These are phyloP conservation scores for Mimumesa dahlbomi DNA, from an alignment of 2,888 invertebrate species.

Conservation along the genomic window DNA sequence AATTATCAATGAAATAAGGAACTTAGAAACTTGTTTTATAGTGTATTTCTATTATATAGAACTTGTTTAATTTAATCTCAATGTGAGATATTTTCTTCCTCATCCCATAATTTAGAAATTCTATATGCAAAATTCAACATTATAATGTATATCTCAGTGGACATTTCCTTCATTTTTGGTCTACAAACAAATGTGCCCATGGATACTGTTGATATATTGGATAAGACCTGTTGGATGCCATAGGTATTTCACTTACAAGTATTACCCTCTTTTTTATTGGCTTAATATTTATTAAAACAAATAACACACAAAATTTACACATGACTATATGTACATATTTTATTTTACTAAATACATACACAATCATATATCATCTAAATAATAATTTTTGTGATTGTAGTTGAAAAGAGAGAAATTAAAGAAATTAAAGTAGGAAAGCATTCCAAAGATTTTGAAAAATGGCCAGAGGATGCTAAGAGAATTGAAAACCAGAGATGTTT, in stretches of 20 bases:
- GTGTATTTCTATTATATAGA: too few relatives aligned
- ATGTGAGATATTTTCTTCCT: too few relatives aligned
- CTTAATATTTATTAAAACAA: too few relatives aligned
- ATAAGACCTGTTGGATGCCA: slow-evolving; percentile 38
- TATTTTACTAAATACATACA: too few relatives aligned
- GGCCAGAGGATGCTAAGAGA: slow-evolving; percentile 93
- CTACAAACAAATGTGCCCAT: slow-evolving; percentile 53
- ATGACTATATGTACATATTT: too few relatives aligned
- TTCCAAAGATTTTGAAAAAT: slow-evolving; percentile 95
- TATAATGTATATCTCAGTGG: slow-evolving; percentile 26
- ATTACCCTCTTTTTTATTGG: not conserved
- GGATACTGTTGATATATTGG: slow-evolving; percentile 56
- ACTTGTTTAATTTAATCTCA: too few relatives aligned
- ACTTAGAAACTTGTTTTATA: too few relatives aligned
- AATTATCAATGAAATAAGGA: too few relatives aligned
- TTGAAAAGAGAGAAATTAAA: slow-evolving; percentile 92
- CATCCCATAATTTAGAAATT: too few relatives aligned
- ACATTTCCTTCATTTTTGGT: slow-evolving; percentile 61
- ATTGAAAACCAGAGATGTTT: slow-evolving; percentile 91
- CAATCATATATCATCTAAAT: too few relatives aligned
- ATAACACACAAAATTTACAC: too few relatives aligned
- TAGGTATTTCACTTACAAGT: slow-evolving; percentile 16
- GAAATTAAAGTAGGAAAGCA: slow-evolving; percentile 93
- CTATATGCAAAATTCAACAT: slow-evolving; percentile 1
- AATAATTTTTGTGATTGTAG: slow-evolving; percentile 70